A percentile compares a stretch with the other conserved stretches of the same genome.
Evolutionary conservation across 1,140 invertebrate species (phyloP).

Genomic region (Lethocerus indicus): DNA sequence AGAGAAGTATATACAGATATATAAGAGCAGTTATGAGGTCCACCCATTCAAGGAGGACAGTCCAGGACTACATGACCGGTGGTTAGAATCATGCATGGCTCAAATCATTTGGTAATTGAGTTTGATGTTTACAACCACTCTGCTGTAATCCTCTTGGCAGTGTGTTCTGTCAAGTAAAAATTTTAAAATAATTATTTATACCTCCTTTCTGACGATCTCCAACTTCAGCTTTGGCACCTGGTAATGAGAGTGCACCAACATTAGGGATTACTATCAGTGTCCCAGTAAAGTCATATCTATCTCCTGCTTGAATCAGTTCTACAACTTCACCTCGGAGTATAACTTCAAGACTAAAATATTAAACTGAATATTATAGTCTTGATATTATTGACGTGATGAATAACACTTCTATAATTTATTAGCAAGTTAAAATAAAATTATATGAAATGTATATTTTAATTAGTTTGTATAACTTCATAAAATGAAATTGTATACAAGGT

Average conservation of each 20-base stretch:
- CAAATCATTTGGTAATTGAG: too few relatives aligned
- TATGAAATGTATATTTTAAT: not conserved
- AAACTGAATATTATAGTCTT: too few relatives aligned
- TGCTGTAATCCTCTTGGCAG: too few relatives aligned
- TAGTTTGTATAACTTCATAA: not conserved
- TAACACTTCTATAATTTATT: not conserved
- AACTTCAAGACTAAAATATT: slow-evolving; percentile 64
- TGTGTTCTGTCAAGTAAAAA: too few relatives aligned
- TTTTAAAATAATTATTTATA: too few relatives aligned
- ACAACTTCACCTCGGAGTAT: slow-evolving; percentile 93
- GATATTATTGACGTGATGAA: not conserved
- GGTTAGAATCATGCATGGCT: too few relatives aligned
- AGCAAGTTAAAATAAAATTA: slow-evolving; percentile 1
- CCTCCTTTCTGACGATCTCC: slow-evolving; percentile 45
- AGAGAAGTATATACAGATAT: too few relatives aligned
- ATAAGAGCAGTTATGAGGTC: too few relatives aligned
- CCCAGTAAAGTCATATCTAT: slow-evolving; percentile 90
- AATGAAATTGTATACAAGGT: not conserved
- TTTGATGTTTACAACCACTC: too few relatives aligned
- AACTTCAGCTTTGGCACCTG: slow-evolving; percentile 64
- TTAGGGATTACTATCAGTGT: slow-evolving; percentile 97
- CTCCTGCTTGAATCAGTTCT: slow-evolving; percentile 84
- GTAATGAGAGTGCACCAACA: slow-evolving; percentile 67
- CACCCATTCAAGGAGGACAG: too few relatives aligned
- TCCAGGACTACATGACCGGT: too few relatives aligned